Conservation (phyloP, 2,888 invertebrate species). For the Anthophora plumipes region DNA sequence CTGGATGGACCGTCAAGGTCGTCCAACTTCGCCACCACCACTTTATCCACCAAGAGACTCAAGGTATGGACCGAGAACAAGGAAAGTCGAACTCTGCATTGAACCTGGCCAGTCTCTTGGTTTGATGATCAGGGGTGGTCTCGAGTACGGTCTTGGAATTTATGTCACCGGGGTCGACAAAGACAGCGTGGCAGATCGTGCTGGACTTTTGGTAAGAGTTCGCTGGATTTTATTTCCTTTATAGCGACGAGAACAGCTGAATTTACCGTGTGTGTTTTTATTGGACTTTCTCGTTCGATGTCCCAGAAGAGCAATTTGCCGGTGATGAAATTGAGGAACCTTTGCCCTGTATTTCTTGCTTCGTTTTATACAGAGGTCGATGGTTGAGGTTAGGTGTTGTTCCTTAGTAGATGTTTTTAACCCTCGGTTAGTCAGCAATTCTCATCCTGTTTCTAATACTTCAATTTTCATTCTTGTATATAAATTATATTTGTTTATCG, state of each 20-base stretch:
- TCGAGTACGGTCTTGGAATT: slow-evolving; percentile 97
- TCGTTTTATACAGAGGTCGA: no score
- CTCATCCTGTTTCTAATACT: no score
- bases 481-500: no score
- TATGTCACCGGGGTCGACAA: slow-evolving; percentile 98
- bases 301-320: background rate
- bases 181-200: slow-evolving; percentile 96
- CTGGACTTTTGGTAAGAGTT: slow-evolving; percentile 91
- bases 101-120: slow-evolving; percentile 96
- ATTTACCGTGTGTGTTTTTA: background rate
- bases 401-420: no score
- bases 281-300: background rate
- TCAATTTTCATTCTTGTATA: no score
- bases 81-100: slow-evolving; percentile 93
- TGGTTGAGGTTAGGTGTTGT: no score
- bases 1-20: slow-evolving; percentile 97
- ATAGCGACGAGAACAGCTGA: no score
- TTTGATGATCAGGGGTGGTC: slow-evolving; percentile 97
- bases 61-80: slow-evolving; percentile 81
- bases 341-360: no score
- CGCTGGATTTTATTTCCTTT: background rate
- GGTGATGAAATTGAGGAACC: background rate
- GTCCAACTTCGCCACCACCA: slow-evolving; percentile 94
- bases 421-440: no score
- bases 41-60: slow-evolving; percentile 86